A percentile compares a stretch with the other conserved stretches of the same genome.
phyloP scores from a whole-genome alignment of 2,113 vertebrate species.

The Glareola pratincola region DNA sequence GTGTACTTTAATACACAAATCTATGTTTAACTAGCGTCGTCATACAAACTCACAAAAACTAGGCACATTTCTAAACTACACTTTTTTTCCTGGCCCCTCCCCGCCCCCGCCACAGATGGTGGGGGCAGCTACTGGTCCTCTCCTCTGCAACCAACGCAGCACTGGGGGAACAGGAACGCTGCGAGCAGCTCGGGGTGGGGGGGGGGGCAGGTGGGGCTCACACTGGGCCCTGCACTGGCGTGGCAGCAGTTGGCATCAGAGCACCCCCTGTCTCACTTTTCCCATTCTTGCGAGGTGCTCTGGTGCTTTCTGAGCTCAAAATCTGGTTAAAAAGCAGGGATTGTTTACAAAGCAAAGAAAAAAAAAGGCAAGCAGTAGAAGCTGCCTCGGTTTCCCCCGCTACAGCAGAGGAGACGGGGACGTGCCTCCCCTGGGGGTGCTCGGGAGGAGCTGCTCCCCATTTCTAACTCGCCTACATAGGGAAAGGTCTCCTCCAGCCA shows the following conservation, averaged over 20 bases:
- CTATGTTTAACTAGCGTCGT: slow-evolving; percentile 57
- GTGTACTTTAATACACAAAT: slow-evolving; percentile 57
- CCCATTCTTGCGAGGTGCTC: neutral
- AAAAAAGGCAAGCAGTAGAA: slow-evolving; percentile 12
- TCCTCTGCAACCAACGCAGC: neutral
- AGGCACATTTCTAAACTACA: slow-evolving; percentile 39
- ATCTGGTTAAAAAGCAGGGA: neutral
- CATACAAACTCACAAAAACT: slow-evolving; percentile 54
- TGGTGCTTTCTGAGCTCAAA: neutral
- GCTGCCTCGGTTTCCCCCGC: neutral
- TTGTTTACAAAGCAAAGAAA: slow-evolving; percentile 9
- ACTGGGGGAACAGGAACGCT: fast-evolving
- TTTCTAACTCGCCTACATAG: neutral
- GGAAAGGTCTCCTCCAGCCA: neutral
- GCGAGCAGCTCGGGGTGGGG: neutral
- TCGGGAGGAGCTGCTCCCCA: neutral
- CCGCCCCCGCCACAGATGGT: fast-evolving
- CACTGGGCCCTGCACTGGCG: too few relatives aligned
- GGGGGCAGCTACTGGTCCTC: neutral
- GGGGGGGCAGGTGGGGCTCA: too few relatives aligned
- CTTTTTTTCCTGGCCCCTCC: neutral
- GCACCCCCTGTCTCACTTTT: neutral
- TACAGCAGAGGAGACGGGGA: neutral
- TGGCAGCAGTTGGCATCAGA: too few relatives aligned
- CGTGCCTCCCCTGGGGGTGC: fast-evolving